A percentile compares a stretch with the other conserved stretches of the same genome.
These are phyloP conservation scores for Nyctalus aviator DNA, from an alignment of 2,797 vertebrate genomes.

Conservation along the genomic window DNA sequence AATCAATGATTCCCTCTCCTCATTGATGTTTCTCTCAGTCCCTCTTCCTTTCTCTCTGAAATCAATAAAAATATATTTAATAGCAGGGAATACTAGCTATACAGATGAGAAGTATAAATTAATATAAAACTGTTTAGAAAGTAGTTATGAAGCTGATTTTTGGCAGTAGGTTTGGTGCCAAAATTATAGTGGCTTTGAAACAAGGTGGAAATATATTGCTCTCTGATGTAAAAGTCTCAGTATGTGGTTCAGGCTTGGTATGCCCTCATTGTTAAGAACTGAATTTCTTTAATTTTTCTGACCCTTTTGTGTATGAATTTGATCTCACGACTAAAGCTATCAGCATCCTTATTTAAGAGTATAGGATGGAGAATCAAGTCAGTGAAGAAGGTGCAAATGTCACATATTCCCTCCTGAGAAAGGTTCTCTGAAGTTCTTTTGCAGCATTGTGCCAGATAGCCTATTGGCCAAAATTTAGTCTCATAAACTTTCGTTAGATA, in stretches of 20 bases:
- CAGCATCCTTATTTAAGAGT: not conserved
- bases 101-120: not conserved
- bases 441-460: not conserved
- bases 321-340: not conserved
- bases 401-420: not conserved
- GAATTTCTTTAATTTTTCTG: slow-evolving; percentile 5
- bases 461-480: not conserved
- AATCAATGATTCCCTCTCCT: too few species aligned
- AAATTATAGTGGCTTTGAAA: slow-evolving; percentile 37
- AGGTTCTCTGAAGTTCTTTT: not conserved
- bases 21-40: too few species aligned
- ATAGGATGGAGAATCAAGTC: not conserved
- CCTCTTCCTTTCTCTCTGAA: too few species aligned
- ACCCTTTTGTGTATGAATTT: slow-evolving; percentile 22
- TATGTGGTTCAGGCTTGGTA: not conserved
- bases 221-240: not conserved
- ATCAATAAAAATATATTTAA: not conserved
- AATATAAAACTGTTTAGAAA: not conserved
- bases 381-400: not conserved
- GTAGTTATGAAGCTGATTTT: not conserved
- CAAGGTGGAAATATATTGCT: not conserved
- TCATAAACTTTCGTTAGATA: not conserved
- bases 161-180: not conserved
- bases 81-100: not conserved
- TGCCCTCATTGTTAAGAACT: not conserved